Evolutionary conservation across 2,888 invertebrate genomes (phyloP).

Genomic region (Colletes collaris): DNA sequence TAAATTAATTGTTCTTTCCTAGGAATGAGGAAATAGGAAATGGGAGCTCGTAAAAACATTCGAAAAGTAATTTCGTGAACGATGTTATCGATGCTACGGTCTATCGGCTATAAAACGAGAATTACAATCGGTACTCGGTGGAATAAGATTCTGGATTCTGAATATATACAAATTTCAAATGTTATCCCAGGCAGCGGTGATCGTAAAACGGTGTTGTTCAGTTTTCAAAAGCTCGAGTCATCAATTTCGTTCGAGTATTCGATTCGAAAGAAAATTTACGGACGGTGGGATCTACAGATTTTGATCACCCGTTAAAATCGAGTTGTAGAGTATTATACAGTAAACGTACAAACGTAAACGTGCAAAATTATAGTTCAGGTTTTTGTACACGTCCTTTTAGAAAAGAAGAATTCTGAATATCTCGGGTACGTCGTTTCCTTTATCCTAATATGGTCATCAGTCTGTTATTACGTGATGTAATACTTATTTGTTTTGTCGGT

Average conservation of each 20-base stretch:
- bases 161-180: conserved; percentile 24
- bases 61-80: conserved; percentile 1
- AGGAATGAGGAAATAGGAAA: neutral
- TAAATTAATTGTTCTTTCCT: conserved; percentile 24
- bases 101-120: neutral
- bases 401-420: conserved; percentile 37
- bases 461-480: conserved; percentile 49
- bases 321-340: conserved; percentile 29
- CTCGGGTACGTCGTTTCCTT: conserved; percentile 19
- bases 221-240: no score
- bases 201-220: neutral
- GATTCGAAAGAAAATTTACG: conserved; percentile 20
- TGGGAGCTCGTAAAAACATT: neutral
- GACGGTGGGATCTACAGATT: conserved; percentile 56
- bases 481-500: conserved; percentile 5
- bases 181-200: neutral
- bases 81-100: conserved; percentile 1
- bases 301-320: conserved; percentile 34
- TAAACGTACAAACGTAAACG: conserved; percentile 17
- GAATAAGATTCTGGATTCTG: neutral
- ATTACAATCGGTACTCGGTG: neutral
- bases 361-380: conserved; percentile 57
- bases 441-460: conserved; percentile 51
- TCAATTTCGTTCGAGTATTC: neutral
- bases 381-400: conserved; percentile 28